A percentile compares a stretch with the other conserved stretches of the same genome.
These are phyloP conservation scores for Dermatophagoides farinae DNA, from an alignment of 1,140 invertebrate genomes.

Conservation along the genomic window DNA sequence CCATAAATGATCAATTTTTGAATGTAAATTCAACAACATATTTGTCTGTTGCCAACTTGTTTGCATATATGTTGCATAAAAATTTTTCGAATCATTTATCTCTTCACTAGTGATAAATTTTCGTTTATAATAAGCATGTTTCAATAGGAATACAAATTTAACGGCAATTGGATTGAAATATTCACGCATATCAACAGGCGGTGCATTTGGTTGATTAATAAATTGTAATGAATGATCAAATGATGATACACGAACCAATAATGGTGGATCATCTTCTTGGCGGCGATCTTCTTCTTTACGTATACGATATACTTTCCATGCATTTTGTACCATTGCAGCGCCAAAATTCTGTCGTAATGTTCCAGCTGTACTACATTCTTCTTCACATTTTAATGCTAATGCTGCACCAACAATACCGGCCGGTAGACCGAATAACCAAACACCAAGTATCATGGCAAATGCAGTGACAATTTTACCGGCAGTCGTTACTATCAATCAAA, in stretches of 20 bases:
- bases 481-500: neutral
- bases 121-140: neutral
- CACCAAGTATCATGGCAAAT: neutral
- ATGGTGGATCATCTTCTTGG: neutral
- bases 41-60: neutral
- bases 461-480: neutral
- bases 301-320: neutral
- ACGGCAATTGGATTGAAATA: neutral
- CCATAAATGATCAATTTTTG: neutral
- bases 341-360: neutral
- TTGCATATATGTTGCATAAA: neutral
- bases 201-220: neutral
- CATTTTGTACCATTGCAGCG: constrained; percentile 3
- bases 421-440: neutral
- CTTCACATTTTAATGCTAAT: constrained; percentile 5
- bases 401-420: neutral
- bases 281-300: neutral
- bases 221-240: neutral
- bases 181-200: neutral
- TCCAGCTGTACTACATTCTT: neutral
- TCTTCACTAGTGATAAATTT: neutral
- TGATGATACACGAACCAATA: neutral
- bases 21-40: neutral
- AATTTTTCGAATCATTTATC: neutral
- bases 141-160: neutral